Base-by-base conservation (phyloP, 2,113 vertebrate species). In the Marmota flaviventris region DNA sequence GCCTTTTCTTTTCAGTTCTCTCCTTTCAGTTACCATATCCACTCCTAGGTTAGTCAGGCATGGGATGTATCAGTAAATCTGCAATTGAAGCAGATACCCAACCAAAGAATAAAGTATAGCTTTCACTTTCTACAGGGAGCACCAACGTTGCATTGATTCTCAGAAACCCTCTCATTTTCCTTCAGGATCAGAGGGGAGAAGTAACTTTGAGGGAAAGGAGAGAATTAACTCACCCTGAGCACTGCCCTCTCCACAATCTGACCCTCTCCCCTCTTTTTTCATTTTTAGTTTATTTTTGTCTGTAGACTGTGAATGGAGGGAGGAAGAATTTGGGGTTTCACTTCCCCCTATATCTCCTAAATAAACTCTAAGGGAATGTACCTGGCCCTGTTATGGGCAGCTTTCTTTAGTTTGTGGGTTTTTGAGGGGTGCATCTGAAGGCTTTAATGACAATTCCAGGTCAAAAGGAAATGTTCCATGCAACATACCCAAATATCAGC, bases 311-410 rank as follows among this genome's bases (percentile, higher is more conserved):
- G 17, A 85, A 81, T 58, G 39, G 56, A 25, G 51, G 22, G 24
- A 5, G 8, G 11, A 67, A 5, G 25, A 11, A 2, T 20, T 73
- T 89, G 42, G 63, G 11, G 14, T 65, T 95, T 72, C 45, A 32
- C 76, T 96, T 97, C 14, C 53, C 11, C 32, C 29, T 25, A 82
- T 32, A 34, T 95, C 45, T 94, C 84, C n/a, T 88, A 45, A 58
- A 16, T 22, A 91, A 90, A 67, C 10, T 8, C 2, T 42, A 14
- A 45, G 53, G 58, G n/a, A 53, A 88, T 86, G 27, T 14, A 20
- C 5, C 29, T 81, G 48, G 22, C 10, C 5, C 67, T 85, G 12
- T 61, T 72, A 4, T 58, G 48, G 58, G 48, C 39, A 88, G 73
- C 48, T 83, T 75, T 87, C 5, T 67, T 87, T 42, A 84, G 48